These are phyloP conservation scores for Podocnemis expansa DNA, from an alignment of 2,113 vertebrate species.

Conservation along the genomic window DNA sequence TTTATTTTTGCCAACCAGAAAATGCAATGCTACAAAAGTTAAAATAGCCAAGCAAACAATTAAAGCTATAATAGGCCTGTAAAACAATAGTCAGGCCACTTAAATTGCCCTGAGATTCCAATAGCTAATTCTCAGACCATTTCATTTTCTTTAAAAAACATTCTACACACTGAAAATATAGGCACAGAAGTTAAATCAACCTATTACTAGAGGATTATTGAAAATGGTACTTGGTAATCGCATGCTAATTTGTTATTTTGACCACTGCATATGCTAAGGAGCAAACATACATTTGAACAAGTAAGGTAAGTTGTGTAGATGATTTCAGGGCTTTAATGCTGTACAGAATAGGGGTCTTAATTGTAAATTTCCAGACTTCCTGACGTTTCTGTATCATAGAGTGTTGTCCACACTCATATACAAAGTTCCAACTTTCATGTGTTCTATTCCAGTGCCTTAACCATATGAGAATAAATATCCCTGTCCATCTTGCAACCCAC, in stretches of 20 bases:
- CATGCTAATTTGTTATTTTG: neutral
- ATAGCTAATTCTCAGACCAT: neutral
- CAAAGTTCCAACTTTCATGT: neutral
- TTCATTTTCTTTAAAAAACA: neutral
- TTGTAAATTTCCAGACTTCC: neutral
- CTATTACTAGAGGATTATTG: neutral
- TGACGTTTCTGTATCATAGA: neutral
- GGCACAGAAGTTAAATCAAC: neutral
- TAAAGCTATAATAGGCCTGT: no score
- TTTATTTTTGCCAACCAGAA: no score
- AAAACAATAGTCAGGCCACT: no score
- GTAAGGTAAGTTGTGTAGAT: neutral
- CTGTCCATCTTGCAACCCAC: neutral
- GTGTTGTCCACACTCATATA: neutral
- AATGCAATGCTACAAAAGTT: no score
- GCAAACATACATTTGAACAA: neutral
- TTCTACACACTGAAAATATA: neutral
- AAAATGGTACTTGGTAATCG: neutral
- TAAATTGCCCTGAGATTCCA: no score
- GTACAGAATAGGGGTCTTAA: neutral
- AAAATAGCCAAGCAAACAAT: no score
- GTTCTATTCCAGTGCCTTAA: neutral
- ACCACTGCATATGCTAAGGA: neutral
- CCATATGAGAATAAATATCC: neutral
- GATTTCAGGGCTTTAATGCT: neutral